Percentiles rank a stretch among this genome's conserved stretches.
Conservation (phyloP, 2,797 vertebrate genomes). For the Brachymystax lenok region DNA sequence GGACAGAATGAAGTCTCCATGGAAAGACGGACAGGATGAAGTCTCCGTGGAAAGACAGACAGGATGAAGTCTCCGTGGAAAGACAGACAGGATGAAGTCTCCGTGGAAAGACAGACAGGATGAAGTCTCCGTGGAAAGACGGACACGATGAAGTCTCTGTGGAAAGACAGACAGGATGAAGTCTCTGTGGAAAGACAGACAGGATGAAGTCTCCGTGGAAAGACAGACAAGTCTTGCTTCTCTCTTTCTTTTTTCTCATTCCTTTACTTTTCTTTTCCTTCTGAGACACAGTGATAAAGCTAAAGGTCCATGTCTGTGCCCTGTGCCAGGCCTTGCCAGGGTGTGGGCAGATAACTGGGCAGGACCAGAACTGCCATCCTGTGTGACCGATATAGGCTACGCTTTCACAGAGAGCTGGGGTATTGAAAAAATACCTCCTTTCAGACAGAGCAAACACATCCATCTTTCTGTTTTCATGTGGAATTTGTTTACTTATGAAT, state of each 20-base stretch:
- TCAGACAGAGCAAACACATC: background rate
- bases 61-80: constrained; percentile 12
- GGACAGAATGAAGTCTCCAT: background rate
- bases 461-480: background rate
- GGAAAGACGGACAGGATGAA: background rate
- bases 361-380: constrained; percentile 26
- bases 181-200: background rate
- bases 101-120: background rate
- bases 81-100: background rate
- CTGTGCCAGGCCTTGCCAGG: constrained; percentile 53
- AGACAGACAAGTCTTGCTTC: background rate
- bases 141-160: background rate
- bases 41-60: background rate
- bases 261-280: constrained; percentile 35
- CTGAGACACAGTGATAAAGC: constrained; percentile 53
- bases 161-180: background rate
- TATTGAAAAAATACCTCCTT: background rate
- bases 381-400: constrained; percentile 30
- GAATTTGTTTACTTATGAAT: background rate
- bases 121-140: background rate
- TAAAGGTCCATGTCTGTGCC: constrained; percentile 60
- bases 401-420: background rate
- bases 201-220: background rate
- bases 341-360: constrained; percentile 68
- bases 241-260: constrained; percentile 3